These are phyloP conservation scores for Oenanthe melanoleuca DNA, from an alignment of 2,113 vertebrate species.

Conservation along the genomic window DNA sequence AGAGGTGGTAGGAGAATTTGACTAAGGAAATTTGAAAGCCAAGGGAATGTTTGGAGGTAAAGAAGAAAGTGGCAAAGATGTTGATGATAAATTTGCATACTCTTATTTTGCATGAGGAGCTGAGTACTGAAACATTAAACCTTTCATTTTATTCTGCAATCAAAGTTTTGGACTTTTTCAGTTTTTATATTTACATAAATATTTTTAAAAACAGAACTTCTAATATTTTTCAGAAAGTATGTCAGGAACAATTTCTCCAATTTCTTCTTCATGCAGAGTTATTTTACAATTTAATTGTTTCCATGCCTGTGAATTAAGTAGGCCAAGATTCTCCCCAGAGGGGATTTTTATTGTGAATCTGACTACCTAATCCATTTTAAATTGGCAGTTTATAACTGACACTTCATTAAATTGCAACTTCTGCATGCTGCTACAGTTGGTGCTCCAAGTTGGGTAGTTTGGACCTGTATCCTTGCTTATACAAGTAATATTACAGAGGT, in stretches of 20 bases:
- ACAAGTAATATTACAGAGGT: neutral
- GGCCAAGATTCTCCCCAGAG: neutral
- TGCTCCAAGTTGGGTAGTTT: neutral
- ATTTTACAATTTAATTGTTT: slow-evolving; percentile 1
- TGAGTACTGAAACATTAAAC: neutral
- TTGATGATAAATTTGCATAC: neutral
- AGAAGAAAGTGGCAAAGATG: neutral
- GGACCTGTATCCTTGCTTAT: neutral
- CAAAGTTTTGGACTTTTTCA: neutral
- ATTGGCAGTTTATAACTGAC: slow-evolving; percentile 2
- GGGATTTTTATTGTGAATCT: slow-evolving; percentile 21
- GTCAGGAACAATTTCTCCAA: neutral
- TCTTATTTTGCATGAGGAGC: neutral
- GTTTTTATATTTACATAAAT: neutral
- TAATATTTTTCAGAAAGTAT: neutral
- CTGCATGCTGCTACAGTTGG: neutral
- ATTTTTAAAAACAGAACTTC: neutral
- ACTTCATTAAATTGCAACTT: neutral
- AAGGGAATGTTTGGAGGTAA: neutral
- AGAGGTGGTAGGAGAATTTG: neutral
- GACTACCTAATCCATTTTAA: slow-evolving; percentile 14
- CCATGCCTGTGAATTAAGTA: slow-evolving; percentile 4
- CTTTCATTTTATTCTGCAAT: neutral
- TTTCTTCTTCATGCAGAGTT: neutral
- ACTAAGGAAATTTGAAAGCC: neutral